Percentiles rank a stretch among this genome's conserved stretches.
Conservation (phyloP, 1,140 invertebrate genomes). For the Drosophila kohkoa region DNA sequence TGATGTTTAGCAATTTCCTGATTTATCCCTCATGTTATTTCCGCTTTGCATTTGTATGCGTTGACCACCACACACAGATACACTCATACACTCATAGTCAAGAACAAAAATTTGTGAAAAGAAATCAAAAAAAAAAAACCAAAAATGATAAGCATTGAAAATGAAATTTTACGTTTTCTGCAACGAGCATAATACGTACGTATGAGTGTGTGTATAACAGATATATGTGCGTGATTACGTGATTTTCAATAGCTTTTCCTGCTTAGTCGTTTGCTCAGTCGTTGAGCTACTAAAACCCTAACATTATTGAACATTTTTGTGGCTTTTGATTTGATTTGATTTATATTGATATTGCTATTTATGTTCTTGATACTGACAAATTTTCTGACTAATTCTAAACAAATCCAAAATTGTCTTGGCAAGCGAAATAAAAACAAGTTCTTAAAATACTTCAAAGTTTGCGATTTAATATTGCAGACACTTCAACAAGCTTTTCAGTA, state of each 20-base stretch:
- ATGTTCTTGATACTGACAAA: slow-evolving; percentile 50
- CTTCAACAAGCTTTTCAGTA: no score
- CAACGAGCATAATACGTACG: slow-evolving; percentile 27
- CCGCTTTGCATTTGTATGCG: slow-evolving; percentile 79
- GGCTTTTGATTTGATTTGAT: slow-evolving; percentile 63
- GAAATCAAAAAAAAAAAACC: slow-evolving; percentile 54
- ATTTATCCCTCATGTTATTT: slow-evolving; percentile 83
- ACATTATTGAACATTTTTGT: slow-evolving; percentile 56
- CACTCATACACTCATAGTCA: slow-evolving; percentile 1
- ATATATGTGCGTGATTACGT: slow-evolving; percentile 63
- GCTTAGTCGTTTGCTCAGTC: slow-evolving; percentile 58
- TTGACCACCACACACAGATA: slow-evolving; percentile 48
- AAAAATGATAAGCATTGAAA: slow-evolving; percentile 80
- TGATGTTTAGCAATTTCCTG: slow-evolving; percentile 83
- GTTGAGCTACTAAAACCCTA: slow-evolving; percentile 48
- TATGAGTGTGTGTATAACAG: slow-evolving; percentile 17
- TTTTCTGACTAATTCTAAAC: slow-evolving; percentile 52
- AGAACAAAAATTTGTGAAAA: slow-evolving; percentile 37
- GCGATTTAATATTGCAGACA: slow-evolving; percentile 3
- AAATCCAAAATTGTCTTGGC: slow-evolving; percentile 15
- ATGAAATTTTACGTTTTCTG: slow-evolving; percentile 74
- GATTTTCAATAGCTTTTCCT: slow-evolving; percentile 78
- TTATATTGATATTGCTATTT: slow-evolving; percentile 72
- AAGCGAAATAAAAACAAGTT: no score
- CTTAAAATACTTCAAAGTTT: background rate